Conservation (phyloP, 2,797 vertebrate genomes). For the Leontopithecus rosalia region DNA sequence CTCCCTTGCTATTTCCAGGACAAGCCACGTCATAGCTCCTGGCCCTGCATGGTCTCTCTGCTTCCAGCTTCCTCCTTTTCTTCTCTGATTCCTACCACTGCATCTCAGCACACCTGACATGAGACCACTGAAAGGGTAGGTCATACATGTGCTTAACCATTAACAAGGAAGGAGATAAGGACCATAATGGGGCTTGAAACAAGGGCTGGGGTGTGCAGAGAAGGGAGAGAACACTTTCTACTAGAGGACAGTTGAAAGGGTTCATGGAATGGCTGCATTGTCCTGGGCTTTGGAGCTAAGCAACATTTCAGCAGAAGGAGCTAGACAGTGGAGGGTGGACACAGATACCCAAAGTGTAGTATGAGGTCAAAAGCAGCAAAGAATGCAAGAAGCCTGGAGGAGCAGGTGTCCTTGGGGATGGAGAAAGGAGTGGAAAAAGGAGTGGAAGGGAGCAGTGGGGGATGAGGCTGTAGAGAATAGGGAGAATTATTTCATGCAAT, state of each 20-base stretch:
- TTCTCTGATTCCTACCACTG: neutral
- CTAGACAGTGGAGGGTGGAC: neutral
- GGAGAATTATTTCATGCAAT: neutral
- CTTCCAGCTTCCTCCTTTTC: neutral
- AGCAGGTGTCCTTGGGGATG: too few species aligned
- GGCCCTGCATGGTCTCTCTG: neutral
- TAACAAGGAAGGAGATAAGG: neutral
- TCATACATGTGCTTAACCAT: neutral
- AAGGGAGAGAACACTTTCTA: neutral
- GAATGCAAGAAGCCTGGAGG: neutral
- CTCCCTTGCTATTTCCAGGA: neutral
- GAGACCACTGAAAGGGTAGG: neutral
- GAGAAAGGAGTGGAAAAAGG: neutral
- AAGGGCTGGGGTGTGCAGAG: neutral
- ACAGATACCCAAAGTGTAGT: neutral
- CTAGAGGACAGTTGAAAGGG: neutral
- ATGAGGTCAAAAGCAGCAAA: neutral
- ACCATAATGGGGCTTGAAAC: neutral
- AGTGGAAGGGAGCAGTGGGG: neutral
- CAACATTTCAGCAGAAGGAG: neutral
- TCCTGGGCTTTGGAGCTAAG: neutral
- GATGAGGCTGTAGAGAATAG: neutral
- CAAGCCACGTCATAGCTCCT: neutral
- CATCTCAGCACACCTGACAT: neutral
- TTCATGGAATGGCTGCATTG: neutral